Base-by-base conservation (phyloP, 2,888 invertebrate genomes). In the Epirrhoe alternata region DNA sequence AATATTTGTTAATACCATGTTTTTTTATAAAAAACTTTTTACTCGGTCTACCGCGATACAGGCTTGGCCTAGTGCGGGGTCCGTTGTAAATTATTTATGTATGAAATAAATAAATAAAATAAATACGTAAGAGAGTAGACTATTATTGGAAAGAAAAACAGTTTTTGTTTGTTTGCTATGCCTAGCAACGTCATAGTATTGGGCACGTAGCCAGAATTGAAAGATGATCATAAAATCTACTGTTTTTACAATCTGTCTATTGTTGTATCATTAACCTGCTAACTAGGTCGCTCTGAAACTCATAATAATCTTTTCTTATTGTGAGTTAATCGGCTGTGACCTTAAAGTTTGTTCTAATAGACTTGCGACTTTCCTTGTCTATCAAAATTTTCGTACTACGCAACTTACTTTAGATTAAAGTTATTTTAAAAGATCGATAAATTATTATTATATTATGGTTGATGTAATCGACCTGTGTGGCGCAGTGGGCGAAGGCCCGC, bases 171-270 rank as follows among this genome's bases (percentile, higher is more conserved):
- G 24, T 56, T 56, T 62, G 38, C 17, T 55, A 24, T 54, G 49
- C 47, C 42, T 55, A 56, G 24, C 35, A 38, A n/a, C 56, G 33
- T 42, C 31, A 45, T 63, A 31, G 56, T 16, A 57, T 55, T 63
- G 51, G 62, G 62, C 62, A 45, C n/a, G 45, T 16, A 33, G 62
- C 62, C 62, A 63, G 12, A 30, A 47, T 10, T 51, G 47, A 53
- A 38, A 54, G 24, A 54, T 52, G 30, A 8, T 60, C 14, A 52
- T 24, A 38, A 35, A 58, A 50, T n/a, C 38, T 7, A 38, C 12
- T 12, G 8, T 51, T 24, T 51, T n/a, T 51, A 33, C 7, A 7
- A 6, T 38, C 7, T 10, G 4, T 42, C 38, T 42, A 12, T 42
- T 42, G 12, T 42, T 42, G 38, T 42, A 10, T 12, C 38, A 42